Base-by-base conservation (phyloP, 2,797 vertebrate species). In the Rhadinocentrus ornatus region DNA sequence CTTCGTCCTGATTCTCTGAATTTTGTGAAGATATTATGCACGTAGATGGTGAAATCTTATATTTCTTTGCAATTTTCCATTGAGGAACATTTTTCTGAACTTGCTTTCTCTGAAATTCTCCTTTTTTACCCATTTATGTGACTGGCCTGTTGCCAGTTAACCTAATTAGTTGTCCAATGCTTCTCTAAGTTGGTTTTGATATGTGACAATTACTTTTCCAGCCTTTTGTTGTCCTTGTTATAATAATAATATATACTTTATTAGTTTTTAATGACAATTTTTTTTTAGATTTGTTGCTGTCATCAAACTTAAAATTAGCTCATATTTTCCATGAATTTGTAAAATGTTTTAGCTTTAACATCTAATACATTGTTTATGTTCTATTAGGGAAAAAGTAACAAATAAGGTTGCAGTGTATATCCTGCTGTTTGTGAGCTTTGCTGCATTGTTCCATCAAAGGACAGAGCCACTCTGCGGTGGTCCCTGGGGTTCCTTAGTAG, bases 401-500 rank as follows among this genome's bases (percentile, higher is more conserved):
- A 48, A 48, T n/a, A 22, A 9, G 39, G 78, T 48, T 56, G 66
- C 26, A 70, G 71, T 52, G 11, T 0, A 0, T 50, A 34, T 26
- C 26, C 41, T 22, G 0, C 44, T 4, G 0, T 35, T 48, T 48
- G 46, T 48, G 41, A 24, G 27, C 9, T 86, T 75, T 69, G 24
- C 71, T 75, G 71, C 70, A 79, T 68, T 80, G 71, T 69, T 82
- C 62, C 62, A 71, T 7, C n/a, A 48, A 70, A 91, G 85, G 77
- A 74, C 59, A 11, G 39, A 52, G 18, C 48, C 69, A 3, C 63
- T 78, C 32, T 64, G 29, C 18, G 31, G 46, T 35, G 65, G 64
- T 90, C 91, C 86, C 87, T 7, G 0, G 73, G 76, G 89, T 69
- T 63, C 62, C 72, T 57, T 63, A n/a, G 77, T 79, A 66, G 70